Percentiles rank a stretch among this genome's conserved stretches.
Evolutionary conservation across 53 echinoderm and acorn worm genomes (phyloP).

Genomic region (Echinometra lucunter): DNA sequence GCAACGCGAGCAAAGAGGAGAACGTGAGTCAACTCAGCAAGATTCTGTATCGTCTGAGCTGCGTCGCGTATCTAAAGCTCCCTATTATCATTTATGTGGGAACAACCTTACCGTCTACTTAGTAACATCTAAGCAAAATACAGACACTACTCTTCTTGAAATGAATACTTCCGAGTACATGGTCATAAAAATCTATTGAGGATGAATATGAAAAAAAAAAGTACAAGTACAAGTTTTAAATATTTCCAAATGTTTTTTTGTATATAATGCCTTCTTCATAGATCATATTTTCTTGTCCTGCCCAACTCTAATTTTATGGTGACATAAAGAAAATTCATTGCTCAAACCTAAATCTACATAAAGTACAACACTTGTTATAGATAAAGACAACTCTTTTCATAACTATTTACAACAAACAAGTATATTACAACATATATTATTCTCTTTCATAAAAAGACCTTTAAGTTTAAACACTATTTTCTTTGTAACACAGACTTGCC

Average conservation of each 20-base stretch:
- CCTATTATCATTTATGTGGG: no score
- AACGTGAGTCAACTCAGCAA: no score
- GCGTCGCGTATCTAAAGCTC: no score
- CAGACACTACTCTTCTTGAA: no score
- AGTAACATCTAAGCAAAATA: no score
- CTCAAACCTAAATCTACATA: neutral
- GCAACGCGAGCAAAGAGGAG: no score
- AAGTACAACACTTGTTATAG: conserved; percentile 15
- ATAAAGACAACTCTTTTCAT: neutral
- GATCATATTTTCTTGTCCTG: neutral
- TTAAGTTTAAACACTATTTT: neutral
- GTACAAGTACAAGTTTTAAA: neutral
- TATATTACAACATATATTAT: conserved; percentile 8
- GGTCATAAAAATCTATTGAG: neutral
- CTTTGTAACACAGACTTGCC: neutral
- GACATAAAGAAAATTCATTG: neutral
- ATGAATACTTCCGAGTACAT: neutral
- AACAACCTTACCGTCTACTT: no score
- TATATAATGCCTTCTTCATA: neutral
- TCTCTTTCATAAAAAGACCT: neutral
- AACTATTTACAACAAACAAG: conserved; percentile 45
- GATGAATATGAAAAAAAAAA: neutral
- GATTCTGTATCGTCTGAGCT: no score
- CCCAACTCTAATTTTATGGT: neutral
- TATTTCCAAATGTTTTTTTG: neutral